Evolutionary conservation across 2,113 vertebrate genomes (phyloP), one percentile per base, ranked within the genome.

Genomic region (Spea multiplicata): DNA sequence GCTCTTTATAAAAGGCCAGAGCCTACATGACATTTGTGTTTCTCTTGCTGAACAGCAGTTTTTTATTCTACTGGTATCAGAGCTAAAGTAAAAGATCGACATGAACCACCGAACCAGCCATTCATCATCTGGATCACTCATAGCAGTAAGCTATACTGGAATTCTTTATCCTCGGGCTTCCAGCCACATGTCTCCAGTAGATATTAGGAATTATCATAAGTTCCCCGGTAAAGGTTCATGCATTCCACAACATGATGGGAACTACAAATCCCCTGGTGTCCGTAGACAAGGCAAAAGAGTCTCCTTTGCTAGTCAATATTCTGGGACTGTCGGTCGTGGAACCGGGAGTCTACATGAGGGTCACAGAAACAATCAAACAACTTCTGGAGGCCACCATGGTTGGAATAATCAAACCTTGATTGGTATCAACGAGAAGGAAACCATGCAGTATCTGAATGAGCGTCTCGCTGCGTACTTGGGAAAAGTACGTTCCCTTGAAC

Each of bases 381-480:
- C 7, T 16, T 68, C 65, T 47, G 50, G 50, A 46, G 49, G 65
- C 13, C 74, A 75, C 10, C 46, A 74, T 50, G n/a, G 44, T 1
- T 74, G 73, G 73, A 65, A 49, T 8, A 61, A 55, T 76, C 3
- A 10, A 70, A 76, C 79, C 50, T 49, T 78, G 14, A 71, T 84
- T 66, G 75, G 67, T 1, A 67, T 3, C 64, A 90, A 82, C 1
- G 91, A 87, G 85, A 94, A 92, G 84, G 2, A 69, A 48, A 90
- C 88, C 62, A 92, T 93, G 92, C 89, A 93, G 84, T 90, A 89
- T 84, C 92, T 94, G 47, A 94, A 93, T 1, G 86, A 90, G 44
- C 90, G 92, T 2, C 84, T 94, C 87, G 88, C 90, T 10, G 66
- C 76, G 13, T 94, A 94, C 83, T 82, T 95, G 83, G 82, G 86